These are phyloP conservation scores for Halichondria panicea DNA, from an alignment of 37 sponge, comb jelly and placozoan species.

Conservation along the genomic window DNA sequence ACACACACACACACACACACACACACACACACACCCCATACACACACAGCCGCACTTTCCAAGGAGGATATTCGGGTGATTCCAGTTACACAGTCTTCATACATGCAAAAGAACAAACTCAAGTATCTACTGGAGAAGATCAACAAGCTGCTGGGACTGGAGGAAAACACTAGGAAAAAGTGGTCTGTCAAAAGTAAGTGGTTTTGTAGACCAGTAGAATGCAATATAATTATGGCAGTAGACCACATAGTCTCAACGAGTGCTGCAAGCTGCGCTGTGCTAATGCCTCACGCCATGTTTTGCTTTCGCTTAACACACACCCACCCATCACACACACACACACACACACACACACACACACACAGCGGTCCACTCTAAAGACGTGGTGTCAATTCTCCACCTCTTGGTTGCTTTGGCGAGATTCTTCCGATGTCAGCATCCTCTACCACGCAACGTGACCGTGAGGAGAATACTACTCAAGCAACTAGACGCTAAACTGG, in stretches of 20 bases:
- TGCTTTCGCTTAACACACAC: constrained; percentile 1
- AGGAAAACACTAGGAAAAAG: constrained; percentile 3
- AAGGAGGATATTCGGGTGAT: constrained; percentile 22
- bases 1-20: too few species aligned
- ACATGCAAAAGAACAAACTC: constrained; percentile 66
- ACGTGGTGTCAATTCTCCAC: constrained; percentile 84
- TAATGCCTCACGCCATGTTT: neutral
- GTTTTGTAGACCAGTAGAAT: neutral
- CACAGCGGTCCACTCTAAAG: constrained; percentile 80
- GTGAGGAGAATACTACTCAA: constrained; percentile 69
- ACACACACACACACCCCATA: too few species aligned
- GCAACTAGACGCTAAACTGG: constrained; percentile 68
- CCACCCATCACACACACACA: neutral
- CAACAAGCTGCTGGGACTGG: constrained; percentile 33
- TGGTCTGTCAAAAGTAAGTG: constrained; percentile 46
- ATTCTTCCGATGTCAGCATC: constrained; percentile 70
- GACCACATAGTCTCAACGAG: too few species aligned
- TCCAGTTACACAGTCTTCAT: constrained; percentile 49
- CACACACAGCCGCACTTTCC: constrained; percentile 14
- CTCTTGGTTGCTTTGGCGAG: constrained; percentile 91
- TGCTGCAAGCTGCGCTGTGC: too few species aligned
- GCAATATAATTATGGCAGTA: neutral
- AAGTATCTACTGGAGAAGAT: constrained; percentile 53
- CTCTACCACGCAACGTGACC: constrained; percentile 79
- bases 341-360: neutral